These are phyloP conservation scores for Gibbula magus DNA, from an alignment of 2,888 invertebrate species.

Conservation along the genomic window DNA sequence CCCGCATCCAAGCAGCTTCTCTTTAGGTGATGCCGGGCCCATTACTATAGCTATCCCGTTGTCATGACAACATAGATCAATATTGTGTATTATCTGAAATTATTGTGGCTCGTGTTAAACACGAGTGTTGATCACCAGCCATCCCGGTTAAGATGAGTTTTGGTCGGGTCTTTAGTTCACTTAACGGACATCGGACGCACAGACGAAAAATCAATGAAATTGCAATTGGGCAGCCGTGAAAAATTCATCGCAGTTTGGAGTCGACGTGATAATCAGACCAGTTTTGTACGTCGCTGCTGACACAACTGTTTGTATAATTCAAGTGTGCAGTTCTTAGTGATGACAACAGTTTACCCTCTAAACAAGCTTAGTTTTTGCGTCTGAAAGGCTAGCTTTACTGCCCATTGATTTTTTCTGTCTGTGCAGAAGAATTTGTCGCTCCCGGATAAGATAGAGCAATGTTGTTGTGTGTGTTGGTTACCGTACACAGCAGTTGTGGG, in stretches of 20 bases:
- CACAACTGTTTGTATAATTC: too few species aligned
- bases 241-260: too few species aligned
- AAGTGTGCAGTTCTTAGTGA: neutral
- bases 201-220: too few species aligned
- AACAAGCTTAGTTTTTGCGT: neutral
- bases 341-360: neutral
- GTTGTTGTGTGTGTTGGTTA: neutral
- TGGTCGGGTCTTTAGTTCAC: too few species aligned
- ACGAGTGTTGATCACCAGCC: neutral
- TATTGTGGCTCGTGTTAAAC: neutral
- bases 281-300: too few species aligned
- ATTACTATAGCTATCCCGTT: neutral
- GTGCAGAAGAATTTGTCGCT: neutral
- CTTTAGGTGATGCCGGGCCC: neutral
- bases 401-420: neutral
- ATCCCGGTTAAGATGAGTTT: too few species aligned
- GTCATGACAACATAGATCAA: neutral
- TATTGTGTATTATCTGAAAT: slow-evolving; percentile 11
- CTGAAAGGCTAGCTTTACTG: neutral
- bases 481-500: neutral
- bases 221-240: too few species aligned
- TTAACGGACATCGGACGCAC: too few species aligned
- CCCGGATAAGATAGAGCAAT: neutral
- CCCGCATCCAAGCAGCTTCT: too few species aligned
- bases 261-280: too few species aligned